phyloP scores from a whole-genome alignment of 1,140 invertebrate species.

The Platorchestia sp. region DNA sequence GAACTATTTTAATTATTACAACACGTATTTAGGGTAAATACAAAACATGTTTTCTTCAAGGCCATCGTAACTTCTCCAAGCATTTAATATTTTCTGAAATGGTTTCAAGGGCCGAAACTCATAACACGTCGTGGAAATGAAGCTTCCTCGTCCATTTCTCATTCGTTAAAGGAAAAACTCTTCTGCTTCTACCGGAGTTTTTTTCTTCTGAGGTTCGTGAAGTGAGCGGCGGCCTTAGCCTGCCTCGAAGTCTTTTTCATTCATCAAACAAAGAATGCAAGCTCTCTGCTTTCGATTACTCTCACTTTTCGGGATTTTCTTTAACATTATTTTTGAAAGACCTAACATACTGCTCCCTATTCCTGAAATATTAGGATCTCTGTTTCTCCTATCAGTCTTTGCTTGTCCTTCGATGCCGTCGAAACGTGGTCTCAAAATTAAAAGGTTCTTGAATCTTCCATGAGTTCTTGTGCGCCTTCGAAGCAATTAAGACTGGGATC shows the following conservation, averaged over 20 bases:
- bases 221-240: not conserved
- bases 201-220: not conserved
- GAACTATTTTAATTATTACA: too few relatives aligned
- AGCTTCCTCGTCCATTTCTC: not conserved
- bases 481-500: not conserved
- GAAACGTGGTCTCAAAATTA: too few relatives aligned
- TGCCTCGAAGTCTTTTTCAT: not conserved
- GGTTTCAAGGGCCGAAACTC: not conserved
- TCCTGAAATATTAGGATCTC: too few relatives aligned
- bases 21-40: not conserved
- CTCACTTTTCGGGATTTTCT: not conserved
- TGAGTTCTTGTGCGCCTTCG: too few relatives aligned
- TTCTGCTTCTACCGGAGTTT: not conserved
- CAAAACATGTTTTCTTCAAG: not conserved
- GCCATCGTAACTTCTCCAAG: not conserved
- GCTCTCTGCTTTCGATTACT: not conserved
- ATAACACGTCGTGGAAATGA: not conserved
- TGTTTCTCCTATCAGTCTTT: too few relatives aligned
- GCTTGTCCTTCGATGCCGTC: too few relatives aligned
- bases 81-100: not conserved
- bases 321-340: not conserved
- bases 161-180: not conserved
- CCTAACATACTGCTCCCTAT: too few relatives aligned
- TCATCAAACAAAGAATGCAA: not conserved
- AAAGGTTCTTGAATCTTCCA: too few relatives aligned